Conservation (phyloP, 2,113 vertebrate genomes). For the Pholis gunnellus region DNA sequence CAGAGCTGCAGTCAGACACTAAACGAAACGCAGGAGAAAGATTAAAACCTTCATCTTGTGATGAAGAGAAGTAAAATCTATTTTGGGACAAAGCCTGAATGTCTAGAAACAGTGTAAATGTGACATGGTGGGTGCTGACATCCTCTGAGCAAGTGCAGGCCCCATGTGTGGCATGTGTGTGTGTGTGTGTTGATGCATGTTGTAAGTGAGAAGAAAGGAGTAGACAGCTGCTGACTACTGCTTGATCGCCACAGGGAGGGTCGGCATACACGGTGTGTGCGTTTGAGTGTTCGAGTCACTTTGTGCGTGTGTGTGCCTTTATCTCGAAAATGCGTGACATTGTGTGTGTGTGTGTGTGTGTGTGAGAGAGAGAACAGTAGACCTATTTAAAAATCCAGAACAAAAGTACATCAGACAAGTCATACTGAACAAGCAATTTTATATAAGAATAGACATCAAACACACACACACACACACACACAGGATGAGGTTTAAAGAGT, state of each 20-base stretch:
- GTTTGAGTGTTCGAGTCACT: not conserved
- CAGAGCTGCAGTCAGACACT: not conserved
- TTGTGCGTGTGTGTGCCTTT: not conserved
- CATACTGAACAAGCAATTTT: constrained; percentile 15
- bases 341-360: constrained; percentile 8
- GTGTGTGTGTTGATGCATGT: constrained; percentile 40
- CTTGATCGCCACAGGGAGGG: constrained; percentile 46
- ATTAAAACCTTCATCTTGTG: not conserved
- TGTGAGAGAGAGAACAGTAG: constrained; percentile 11
- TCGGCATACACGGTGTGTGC: not conserved
- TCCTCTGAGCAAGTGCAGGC: constrained; percentile 9
- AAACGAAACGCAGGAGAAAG: not conserved
- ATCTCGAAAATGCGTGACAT: not conserved
- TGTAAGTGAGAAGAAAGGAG: constrained; percentile 57
- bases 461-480: constrained; percentile 6
- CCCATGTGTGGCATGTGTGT: constrained; percentile 36
- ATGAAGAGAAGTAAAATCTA: constrained; percentile 1
- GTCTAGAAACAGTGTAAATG: constrained; percentile 32
- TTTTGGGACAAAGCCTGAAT: constrained; percentile 4
- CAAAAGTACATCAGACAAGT: constrained; percentile 49
- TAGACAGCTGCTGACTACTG: constrained; percentile 72
- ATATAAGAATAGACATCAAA: constrained; percentile 59
- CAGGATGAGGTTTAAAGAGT: constrained; percentile 7
- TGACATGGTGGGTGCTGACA: constrained; percentile 44
- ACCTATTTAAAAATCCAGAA: constrained; percentile 60